Base-by-base conservation (phyloP, 2,113 vertebrate species). In the Burhinus bistriatus region DNA sequence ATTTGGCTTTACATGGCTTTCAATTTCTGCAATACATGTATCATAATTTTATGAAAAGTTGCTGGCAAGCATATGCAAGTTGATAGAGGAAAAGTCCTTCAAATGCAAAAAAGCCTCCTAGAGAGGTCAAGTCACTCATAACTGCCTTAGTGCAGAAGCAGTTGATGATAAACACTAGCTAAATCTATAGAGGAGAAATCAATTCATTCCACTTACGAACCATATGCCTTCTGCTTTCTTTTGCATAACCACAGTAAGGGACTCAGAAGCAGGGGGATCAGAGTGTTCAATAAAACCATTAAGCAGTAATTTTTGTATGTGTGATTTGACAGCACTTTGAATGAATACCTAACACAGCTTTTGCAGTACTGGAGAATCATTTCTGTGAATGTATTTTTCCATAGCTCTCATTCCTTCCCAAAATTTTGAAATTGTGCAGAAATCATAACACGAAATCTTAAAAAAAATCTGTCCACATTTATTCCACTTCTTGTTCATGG, bases 101-200 rank as follows among this genome's bases (percentile, higher is more conserved):
- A 92, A 83, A 97, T 79, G 82, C 79, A 93, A 83, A 14, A 97
- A 95, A 89, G 27, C 25, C 25, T 81, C 32, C 42, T 47, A 83
- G 30, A 42, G 88, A 87, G 57, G 86, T 79, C 73, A 94, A 94
- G 65, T 79, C 72, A 72, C 27, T 87, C 32, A 32, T 52, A 87
- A 90, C 49, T 58, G 45, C 71, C 36, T 84, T 76, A 30, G 25
- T 89, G 70, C 73, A 79, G 73, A 93, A 89, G 25, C 38, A 61
- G 77, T 49, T 89, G 81, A 89, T 87, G 52, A 87, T 83, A 93
- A 94, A 91, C 83, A 66, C 40, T 32, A 87, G 77, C 80, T 93
- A 89, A 95, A 95, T 90, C 95, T 90, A 87, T 82, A 84, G 90
- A 83, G 78, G 51, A 84, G 16, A 91, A 90, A 95, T 95, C 90